Base-by-base conservation (phyloP, 2,888 invertebrate species). In the Lottia gigantea region DNA sequence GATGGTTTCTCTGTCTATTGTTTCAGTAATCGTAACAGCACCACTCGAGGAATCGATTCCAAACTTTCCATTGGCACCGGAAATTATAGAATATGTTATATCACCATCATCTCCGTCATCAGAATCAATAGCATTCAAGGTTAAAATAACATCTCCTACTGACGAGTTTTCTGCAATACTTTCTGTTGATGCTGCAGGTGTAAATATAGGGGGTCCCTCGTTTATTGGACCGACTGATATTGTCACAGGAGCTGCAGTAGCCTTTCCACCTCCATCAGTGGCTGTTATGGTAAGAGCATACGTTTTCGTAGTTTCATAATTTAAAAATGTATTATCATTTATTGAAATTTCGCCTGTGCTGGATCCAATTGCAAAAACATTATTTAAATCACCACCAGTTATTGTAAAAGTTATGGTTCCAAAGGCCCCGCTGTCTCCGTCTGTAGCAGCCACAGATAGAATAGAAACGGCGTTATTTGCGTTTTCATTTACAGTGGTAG, bases 231-330 rank as follows among this genome's bases (percentile, higher is more conserved):
- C 72, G 11, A 83, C 76, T 6, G 72, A 70, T 12, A 83, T 71
- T 15, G 63, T 68, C 26, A 82, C 75, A 4, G 68, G 74, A n/a
- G 75, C 70, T 3, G 67, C 70, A 55, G 71, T 62, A 14, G 67
- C 66, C 49, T 74, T 55, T 23, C 72, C 72, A 8, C 72, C 72
- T 11, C 67, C 66, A 19, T 74, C 74, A n/a, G 65, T 63, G 3
- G 80, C 83, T n/a, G 65, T 72, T 68, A 81, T 72, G 14, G 71
- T 76, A 26, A 86, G 70, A 1, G 70, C 65, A 71, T 83, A 81
- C 11, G 66, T 66, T 31, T 70, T 73, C 0, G 70, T 72, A 8
- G 77, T 77, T 75, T 86, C 85, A 62, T 80, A n/a, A 70, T 74
- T 62, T 63, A 40, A 31, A 64, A 40, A n/a, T 2, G 73, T 69